Evolutionary conservation across 1,140 invertebrate genomes (phyloP).

Genomic region (Hyles euphorbiae): DNA sequence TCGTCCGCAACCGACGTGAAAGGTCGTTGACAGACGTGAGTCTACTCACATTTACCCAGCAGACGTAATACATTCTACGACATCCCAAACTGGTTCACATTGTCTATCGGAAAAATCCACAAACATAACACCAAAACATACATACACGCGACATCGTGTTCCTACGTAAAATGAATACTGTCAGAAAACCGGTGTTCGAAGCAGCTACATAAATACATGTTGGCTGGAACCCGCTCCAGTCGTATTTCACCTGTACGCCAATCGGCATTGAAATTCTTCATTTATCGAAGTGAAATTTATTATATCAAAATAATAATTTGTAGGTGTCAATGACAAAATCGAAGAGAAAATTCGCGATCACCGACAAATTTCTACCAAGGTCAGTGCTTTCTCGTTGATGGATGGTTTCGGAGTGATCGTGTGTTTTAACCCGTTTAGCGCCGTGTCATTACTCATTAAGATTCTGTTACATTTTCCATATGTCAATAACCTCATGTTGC

Average conservation of each 20-base stretch:
- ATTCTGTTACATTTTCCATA: background rate
- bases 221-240: constrained; percentile 22
- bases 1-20: background rate
- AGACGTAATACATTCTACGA: no score
- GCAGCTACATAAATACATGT: constrained; percentile 46
- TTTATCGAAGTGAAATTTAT: constrained; percentile 54
- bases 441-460: constrained; percentile 6
- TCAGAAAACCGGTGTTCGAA: constrained; percentile 35
- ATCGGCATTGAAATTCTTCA: constrained; percentile 47
- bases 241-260: constrained; percentile 21
- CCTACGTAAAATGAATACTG: constrained; percentile 17
- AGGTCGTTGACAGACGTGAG: constrained; percentile 5
- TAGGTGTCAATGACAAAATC: constrained; percentile 76
- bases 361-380: constrained; percentile 74
- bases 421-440: constrained; percentile 7
- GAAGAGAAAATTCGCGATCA: constrained; percentile 72
- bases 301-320: constrained; percentile 45
- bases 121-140: no score
- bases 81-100: constrained; percentile 2
- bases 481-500: no score
- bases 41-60: no score
- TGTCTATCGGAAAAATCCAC: constrained; percentile 5
- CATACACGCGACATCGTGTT: background rate
- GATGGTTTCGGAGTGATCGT: constrained; percentile 2
- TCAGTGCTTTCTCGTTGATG: constrained; percentile 30